These are phyloP conservation scores for Euphydryas editha DNA, from an alignment of 2,888 invertebrate species.

Conservation along the genomic window DNA sequence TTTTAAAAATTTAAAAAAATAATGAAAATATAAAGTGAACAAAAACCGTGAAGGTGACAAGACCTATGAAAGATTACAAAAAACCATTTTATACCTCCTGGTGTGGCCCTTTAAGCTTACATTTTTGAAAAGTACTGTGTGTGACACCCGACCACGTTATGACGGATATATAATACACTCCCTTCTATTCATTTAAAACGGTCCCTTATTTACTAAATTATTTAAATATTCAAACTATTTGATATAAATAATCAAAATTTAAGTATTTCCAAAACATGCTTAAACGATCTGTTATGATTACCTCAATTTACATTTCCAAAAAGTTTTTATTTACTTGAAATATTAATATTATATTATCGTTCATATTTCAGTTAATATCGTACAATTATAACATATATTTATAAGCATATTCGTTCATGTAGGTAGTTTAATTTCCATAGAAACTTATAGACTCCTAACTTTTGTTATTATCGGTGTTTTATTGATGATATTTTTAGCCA, in stretches of 20 bases:
- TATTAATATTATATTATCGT: too few species aligned
- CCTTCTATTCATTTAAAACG: slow-evolving; percentile 19
- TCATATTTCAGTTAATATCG: background rate
- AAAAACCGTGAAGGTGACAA: slow-evolving; percentile 34
- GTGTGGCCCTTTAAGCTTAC: slow-evolving; percentile 54
- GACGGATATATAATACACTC: slow-evolving; percentile 38
- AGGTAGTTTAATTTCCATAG: slow-evolving; percentile 36
- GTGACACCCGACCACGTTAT: slow-evolving; percentile 49
- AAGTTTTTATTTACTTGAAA: too few species aligned
- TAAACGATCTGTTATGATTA: too few species aligned
- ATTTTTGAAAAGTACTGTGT: slow-evolving; percentile 56
- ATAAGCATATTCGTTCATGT: slow-evolving; percentile 27
- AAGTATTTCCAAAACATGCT: too few species aligned
- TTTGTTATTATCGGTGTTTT: slow-evolving; percentile 12
- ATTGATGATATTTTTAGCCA: slow-evolving; percentile 22
- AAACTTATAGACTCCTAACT: slow-evolving; percentile 16
- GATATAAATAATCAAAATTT: background rate
- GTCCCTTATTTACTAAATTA: background rate
- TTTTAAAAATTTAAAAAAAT: slow-evolving; percentile 2
- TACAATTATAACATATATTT: background rate
- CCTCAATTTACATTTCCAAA: too few species aligned
- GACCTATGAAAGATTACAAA: slow-evolving; percentile 45
- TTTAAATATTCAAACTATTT: background rate
- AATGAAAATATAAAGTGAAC: slow-evolving; percentile 13
- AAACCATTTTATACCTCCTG: slow-evolving; percentile 52